Evolutionary conservation across 2,113 vertebrate species (phyloP).

Genomic region (Carassius auratus): DNA sequence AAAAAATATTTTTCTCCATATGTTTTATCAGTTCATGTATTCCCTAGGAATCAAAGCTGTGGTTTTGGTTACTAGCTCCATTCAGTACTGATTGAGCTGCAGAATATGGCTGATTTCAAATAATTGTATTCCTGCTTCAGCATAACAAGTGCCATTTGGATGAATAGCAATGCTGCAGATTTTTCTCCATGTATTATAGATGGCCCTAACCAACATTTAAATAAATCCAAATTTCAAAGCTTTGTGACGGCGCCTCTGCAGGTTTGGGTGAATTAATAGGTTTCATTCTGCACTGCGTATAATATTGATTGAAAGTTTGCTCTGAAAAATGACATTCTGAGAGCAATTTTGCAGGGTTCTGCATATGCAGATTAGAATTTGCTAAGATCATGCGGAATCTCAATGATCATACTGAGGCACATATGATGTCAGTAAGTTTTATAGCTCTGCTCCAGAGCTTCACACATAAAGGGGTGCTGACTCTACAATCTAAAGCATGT

Average conservation of each 20-base stretch:
- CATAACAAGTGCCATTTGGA: no score
- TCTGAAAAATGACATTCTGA: neutral
- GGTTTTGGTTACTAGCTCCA: no score
- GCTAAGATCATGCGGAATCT: neutral
- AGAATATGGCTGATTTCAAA: no score
- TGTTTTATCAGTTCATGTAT: no score
- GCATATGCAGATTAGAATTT: constrained; percentile 7
- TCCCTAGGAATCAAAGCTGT: no score
- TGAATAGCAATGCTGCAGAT: no score
- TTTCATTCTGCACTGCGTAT: neutral
- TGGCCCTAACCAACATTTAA: neutral
- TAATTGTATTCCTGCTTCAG: no score
- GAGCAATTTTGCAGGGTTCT: neutral
- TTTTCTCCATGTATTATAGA: neutral
- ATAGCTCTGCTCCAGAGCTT: constrained; percentile 12
- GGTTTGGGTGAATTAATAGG: neutral
- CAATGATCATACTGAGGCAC: neutral
- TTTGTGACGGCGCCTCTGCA: neutral
- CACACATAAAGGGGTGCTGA: constrained; percentile 66
- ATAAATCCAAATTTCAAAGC: neutral
- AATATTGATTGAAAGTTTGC: neutral
- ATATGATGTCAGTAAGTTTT: constrained; percentile 36
- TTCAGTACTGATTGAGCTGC: no score
- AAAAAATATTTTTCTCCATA: no score
- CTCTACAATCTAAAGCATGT: constrained; percentile 61